A percentile compares a stretch with the other conserved stretches of the same genome.
These are phyloP conservation scores for Acleris emargana DNA, from an alignment of 2,888 invertebrate species.

Conservation along the genomic window DNA sequence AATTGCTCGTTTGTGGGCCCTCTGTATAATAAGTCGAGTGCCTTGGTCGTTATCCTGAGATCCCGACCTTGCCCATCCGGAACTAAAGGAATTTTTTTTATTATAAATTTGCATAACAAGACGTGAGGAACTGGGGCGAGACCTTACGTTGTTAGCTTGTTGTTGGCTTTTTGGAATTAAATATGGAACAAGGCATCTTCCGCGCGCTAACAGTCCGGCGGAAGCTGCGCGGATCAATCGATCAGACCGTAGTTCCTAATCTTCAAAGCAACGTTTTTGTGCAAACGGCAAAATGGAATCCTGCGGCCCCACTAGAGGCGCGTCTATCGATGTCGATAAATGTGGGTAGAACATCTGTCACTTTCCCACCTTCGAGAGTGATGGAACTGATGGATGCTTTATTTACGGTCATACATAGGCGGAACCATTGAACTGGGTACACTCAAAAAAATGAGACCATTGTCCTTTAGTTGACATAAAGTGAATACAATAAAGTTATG, in stretches of 20 bases:
- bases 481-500: no score
- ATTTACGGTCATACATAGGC: no score
- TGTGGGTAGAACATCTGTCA: no score
- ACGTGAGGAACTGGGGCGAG: conserved; percentile 11
- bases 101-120: conserved; percentile 34
- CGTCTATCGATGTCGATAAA: no score
- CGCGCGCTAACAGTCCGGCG: neutral
- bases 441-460: no score
- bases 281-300: no score
- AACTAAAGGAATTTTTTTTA: conserved; percentile 25
- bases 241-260: conserved; percentile 8
- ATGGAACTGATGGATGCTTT: no score
- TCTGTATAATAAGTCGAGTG: conserved; percentile 21
- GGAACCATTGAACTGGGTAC: no score
- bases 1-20: conserved; percentile 20
- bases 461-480: no score
- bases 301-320: no score
- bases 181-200: neutral
- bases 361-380: no score
- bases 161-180: neutral
- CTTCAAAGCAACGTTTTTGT: no score
- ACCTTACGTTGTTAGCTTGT: conserved; percentile 11
- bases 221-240: conserved; percentile 19
- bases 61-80: conserved; percentile 24
- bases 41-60: conserved; percentile 23